Percentiles rank a stretch among this genome's conserved stretches.
Evolutionary conservation across 2,888 invertebrate species (phyloP).

Genomic region (Papilio gigon): DNA sequence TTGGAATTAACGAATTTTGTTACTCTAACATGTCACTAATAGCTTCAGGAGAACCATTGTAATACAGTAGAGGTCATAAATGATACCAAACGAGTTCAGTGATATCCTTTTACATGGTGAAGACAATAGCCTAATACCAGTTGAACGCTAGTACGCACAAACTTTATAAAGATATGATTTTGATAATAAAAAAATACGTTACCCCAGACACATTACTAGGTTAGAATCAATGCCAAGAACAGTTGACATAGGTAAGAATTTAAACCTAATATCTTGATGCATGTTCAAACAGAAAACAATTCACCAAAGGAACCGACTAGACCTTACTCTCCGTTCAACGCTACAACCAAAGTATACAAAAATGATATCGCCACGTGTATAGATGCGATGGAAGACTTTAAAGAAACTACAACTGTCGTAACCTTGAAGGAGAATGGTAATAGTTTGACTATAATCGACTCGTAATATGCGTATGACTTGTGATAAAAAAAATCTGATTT

Average conservation of each 20-base stretch:
- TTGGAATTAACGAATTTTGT: background rate
- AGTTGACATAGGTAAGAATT: constrained; percentile 47
- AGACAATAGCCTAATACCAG: too few relatives aligned
- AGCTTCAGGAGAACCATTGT: background rate
- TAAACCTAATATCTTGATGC: background rate
- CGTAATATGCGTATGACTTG: background rate
- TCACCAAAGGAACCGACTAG: background rate
- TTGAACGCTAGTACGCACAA: background rate
- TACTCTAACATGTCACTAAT: background rate
- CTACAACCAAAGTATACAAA: constrained; percentile 8
- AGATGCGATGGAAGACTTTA: background rate
- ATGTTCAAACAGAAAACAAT: constrained; percentile 31
- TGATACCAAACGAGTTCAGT: too few relatives aligned
- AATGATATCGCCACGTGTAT: constrained; percentile 15
- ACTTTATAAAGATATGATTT: too few relatives aligned
- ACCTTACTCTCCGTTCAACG: background rate
- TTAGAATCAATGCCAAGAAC: constrained; percentile 44
- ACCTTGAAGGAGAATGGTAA: constrained; percentile 5
- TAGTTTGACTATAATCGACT: background rate
- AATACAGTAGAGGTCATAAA: too few relatives aligned
- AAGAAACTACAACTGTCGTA: background rate
- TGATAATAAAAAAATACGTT: background rate
- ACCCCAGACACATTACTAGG: constrained; percentile 30
- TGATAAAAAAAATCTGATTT: too few relatives aligned
- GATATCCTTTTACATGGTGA: too few relatives aligned